Base-by-base conservation (phyloP, 2,888 invertebrate species). In the Lasioglossum oenotherae region DNA sequence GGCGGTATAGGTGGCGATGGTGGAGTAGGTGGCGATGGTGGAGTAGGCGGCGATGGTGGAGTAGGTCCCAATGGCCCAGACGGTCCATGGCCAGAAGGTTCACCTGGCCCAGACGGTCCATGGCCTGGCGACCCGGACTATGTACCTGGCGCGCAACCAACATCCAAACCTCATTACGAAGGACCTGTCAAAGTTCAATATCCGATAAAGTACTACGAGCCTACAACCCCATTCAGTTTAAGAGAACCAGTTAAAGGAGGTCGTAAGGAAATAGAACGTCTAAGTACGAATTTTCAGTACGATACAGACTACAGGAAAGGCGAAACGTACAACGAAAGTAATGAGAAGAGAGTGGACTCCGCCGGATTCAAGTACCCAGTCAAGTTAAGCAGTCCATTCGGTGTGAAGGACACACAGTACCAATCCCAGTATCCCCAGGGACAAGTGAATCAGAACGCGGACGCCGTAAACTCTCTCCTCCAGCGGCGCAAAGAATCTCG, bases 51-150 rank as follows among this genome's bases (percentile, higher is more conserved):
- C 10, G 74, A 57, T 27, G 87, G 87, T 12, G 87, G 83, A 0
- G 81, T 86, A 27, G 87, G 87, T 0, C 87, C 86, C 1, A 79
- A 83, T 44, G 87, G 87, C 10, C 86, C 87, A 19, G 78, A 83
- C 49, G 91, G 92, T 10, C 93, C 93, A 12, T 93, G 94, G 88
- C 94, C 94, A 53, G 81, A 93, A 8, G 94, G 94, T 69, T 92
- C 93, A 4, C 93, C 94, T 1, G 94, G 94, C 12, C 94, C 94
- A 1, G 91, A 94, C 74, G 93, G 93, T 4, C 93, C 95, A 49
- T 93, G 95, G 91, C 94, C 94, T 23, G 95, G 95, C 5, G 93
- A 94, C 81, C 95, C 95, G 31, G 94, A 93, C 16, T 92, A 94
- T 53, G 86, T 92, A n/a, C 85, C 92, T 5, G 87, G 81, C 27